Percentiles rank a stretch among this genome's conserved stretches.
Conservation (phyloP, 2,113 vertebrate species). For the Promerops cafer region DNA sequence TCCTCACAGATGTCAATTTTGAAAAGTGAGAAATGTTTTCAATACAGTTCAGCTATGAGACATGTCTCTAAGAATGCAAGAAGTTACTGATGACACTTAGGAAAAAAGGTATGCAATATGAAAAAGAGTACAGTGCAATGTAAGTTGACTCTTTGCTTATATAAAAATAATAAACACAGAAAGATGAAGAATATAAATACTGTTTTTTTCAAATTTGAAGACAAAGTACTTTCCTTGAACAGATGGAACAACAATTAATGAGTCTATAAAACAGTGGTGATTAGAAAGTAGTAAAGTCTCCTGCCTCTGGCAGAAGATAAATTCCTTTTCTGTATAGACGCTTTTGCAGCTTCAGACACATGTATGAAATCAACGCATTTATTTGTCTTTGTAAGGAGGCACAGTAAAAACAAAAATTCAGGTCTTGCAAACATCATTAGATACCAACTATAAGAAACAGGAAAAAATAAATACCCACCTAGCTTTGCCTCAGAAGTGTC, state of each 20-base stretch:
- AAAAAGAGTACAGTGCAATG: neutral
- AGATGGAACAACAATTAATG: neutral
- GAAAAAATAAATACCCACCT: conserved; percentile 86
- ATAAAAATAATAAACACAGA: neutral
- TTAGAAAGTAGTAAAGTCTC: neutral
- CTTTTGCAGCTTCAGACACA: neutral
- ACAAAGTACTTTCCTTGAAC: neutral
- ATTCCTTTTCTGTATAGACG: neutral
- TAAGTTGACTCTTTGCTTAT: neutral
- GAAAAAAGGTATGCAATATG: neutral
- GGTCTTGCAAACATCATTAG: conserved; percentile 63
- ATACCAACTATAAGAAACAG: conserved; percentile 71
- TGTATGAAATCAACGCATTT: neutral
- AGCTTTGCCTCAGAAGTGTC: conserved; percentile 99
- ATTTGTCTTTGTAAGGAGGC: conserved; percentile 5
- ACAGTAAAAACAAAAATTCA: conserved; percentile 28
- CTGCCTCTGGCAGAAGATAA: neutral
- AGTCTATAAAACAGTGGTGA: neutral
- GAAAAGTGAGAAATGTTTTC: neutral
- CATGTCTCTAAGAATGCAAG: neutral
- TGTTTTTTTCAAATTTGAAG: neutral
- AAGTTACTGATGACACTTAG: neutral
- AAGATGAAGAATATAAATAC: neutral
- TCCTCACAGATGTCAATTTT: neutral
- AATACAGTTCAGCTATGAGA: neutral